Evolutionary conservation across 2,888 invertebrate species (phyloP).

Genomic region (Corbicula japonica): DNA sequence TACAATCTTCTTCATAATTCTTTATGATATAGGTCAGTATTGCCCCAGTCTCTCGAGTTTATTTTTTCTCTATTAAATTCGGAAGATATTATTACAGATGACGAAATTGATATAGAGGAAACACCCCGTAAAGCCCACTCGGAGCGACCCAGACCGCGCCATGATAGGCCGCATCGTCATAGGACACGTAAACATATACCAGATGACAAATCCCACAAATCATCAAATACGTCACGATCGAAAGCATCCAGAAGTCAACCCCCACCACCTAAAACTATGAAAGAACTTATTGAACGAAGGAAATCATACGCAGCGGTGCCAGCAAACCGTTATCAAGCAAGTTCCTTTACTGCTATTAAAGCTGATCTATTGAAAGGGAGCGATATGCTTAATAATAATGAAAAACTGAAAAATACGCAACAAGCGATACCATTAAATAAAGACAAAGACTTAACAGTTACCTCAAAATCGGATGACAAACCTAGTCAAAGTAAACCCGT

Average conservation of each 20-base stretch:
- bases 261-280: slow-evolving; percentile 52
- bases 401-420: slow-evolving; percentile 3
- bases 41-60: too few species aligned
- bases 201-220: slow-evolving; percentile 28
- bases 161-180: not conserved
- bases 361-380: slow-evolving; percentile 54
- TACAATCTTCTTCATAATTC: too few species aligned
- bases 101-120: slow-evolving; percentile 22
- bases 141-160: not conserved
- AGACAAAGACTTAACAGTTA: not conserved
- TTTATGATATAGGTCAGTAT: too few species aligned
- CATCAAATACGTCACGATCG: slow-evolving; percentile 4
- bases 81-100: too few species aligned
- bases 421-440: not conserved
- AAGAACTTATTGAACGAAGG: slow-evolving; percentile 38
- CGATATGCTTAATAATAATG: slow-evolving; percentile 32
- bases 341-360: slow-evolving; percentile 55
- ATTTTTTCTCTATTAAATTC: too few species aligned
- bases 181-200: slow-evolving; percentile 12
- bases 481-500: not conserved
- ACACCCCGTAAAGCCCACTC: slow-evolving; percentile 11
- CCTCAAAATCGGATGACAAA: slow-evolving; percentile 5
- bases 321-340: slow-evolving; percentile 46
- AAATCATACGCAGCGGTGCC: slow-evolving; percentile 2
- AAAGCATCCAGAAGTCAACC: not conserved